Base-by-base conservation (phyloP, 2,797 vertebrate species). In the Phaenicophaeus curvirostris region DNA sequence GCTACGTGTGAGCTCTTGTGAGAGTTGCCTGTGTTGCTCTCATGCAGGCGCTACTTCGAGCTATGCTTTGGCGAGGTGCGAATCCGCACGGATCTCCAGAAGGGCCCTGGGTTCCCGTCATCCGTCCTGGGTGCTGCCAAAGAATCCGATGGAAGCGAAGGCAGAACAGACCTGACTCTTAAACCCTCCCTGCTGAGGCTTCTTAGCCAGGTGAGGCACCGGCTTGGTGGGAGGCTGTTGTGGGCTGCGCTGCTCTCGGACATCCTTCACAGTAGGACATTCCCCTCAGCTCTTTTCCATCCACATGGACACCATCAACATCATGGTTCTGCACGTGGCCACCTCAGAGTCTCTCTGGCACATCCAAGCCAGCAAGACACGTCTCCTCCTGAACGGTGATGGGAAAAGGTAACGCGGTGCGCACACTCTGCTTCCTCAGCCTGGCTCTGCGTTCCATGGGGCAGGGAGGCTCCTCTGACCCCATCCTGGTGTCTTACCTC, bases 331-430 rank as follows among this genome's bases (percentile, higher is more conserved):
- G 92, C 99, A 99, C 62, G 96, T 99, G 85, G 98, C 98, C 24
- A 98, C 98, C 69, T 98, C 99, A 6, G 99, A 99, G 93, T 99
- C 99, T 37, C 98, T 99, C 28, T 99, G 99, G 99, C 99, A 99
- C 96, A 98, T 99, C 98, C 99, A 99, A 8, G 96, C 99, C 76
- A 98, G 98, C 68, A 98, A 98, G 94, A 98, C 98, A 11, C 98
- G 98, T 53, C 96, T 99, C 91, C 97, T 99, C 92, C 97, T 99
- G 61, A 97, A 99, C 93, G 98, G 98, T 57, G 98, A 99, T 14
- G 98, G 98, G 93, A 99, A 98, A 96, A 98, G 98, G 99, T 99
- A 97, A 95, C 0, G 2, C 73, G 59, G 44, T 58, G 48, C 50
- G 95, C 0, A 0, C 1, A 1, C 27, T 65, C 23, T 77, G 61